Evolutionary conservation across 2,113 vertebrate species (phyloP), one percentile per base, ranked within the genome.

Genomic region (Psittacula cyanocephala): DNA sequence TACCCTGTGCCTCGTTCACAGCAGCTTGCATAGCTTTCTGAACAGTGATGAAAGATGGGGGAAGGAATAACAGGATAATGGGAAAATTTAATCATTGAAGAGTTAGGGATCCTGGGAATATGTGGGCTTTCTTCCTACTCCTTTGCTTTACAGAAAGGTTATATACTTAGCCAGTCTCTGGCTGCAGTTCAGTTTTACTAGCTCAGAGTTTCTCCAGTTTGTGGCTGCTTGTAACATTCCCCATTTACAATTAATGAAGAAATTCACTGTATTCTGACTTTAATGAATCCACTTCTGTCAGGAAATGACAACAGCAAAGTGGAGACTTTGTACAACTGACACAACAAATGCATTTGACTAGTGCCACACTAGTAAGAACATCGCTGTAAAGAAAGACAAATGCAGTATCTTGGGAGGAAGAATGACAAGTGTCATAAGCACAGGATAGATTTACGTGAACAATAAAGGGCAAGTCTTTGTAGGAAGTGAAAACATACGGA

Each of bases 391-490:
- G 23, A 14, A 25, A 78, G 15, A 46, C 6, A 69, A 77, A 79
- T 41, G 13, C 44, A 7, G 0, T 17, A 0, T 6, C 2, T 33
- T 22, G 27, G 28, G 28, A 8, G 15, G 7, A 4, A 12, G 9
- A 24, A 31, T 81, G 37, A 22, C 12, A 67, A 35, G 6, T 71
- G 55, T 37, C 2, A 1, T 31, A 76, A 81, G n/a, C 20, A 47
- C 29, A 60, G 47, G 28, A 3, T 4, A 60, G 64, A 65, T n/a
- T 13, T 28, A 2, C 12, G 17, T 53, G 46, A 77, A 52, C 15
- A 64, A 17, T 7, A 20, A 46, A 19, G 3, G 37, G 4, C 6
- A 12, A 29, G 4, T 49, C 10, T 44, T 64, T 43, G 13, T 9
- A 67, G 65, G 28, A 67, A 55, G 27, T 29, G 13, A 55, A 81